These are phyloP conservation scores for Thinocorus orbignyianus DNA, from an alignment of 2,113 vertebrate genomes.

Conservation along the genomic window DNA sequence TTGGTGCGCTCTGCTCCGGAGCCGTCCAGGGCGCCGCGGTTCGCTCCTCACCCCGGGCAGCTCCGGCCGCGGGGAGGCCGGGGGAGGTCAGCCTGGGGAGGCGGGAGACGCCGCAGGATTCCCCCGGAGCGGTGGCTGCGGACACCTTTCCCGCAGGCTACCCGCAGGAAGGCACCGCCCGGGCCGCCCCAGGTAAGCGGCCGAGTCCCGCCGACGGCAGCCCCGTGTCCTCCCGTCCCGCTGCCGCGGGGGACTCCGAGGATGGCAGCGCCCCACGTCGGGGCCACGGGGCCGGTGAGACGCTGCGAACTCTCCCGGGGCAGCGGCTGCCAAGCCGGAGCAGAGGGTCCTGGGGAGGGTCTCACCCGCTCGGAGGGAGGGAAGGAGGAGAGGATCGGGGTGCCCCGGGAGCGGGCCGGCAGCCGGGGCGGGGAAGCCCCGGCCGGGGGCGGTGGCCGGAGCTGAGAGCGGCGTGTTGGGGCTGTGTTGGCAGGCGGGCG, in stretches of 20 bases:
- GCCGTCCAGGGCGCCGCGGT: background rate
- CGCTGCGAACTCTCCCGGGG: background rate
- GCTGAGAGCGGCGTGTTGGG: background rate
- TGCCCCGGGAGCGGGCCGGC: background rate
- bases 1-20: background rate
- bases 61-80: background rate
- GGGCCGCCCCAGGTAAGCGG: constrained; percentile 23
- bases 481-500: constrained; percentile 26
- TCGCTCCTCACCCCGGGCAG: background rate
- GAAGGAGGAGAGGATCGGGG: background rate
- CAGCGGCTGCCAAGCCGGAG: background rate
- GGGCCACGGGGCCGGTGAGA: background rate
- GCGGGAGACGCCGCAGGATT: background rate
- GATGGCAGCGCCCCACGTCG: background rate
- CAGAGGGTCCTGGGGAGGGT: background rate
- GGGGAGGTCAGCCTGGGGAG: background rate
- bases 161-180: background rate
- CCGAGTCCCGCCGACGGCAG: background rate
- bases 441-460: background rate
- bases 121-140: background rate
- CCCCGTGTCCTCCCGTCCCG: background rate
- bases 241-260: background rate
- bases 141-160: background rate
- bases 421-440: background rate
- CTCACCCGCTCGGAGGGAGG: background rate